A percentile compares a stretch with the other conserved stretches of the same genome.
phyloP scores from a whole-genome alignment of 2,888 invertebrate genomes.

The Harmothoe impar region DNA sequence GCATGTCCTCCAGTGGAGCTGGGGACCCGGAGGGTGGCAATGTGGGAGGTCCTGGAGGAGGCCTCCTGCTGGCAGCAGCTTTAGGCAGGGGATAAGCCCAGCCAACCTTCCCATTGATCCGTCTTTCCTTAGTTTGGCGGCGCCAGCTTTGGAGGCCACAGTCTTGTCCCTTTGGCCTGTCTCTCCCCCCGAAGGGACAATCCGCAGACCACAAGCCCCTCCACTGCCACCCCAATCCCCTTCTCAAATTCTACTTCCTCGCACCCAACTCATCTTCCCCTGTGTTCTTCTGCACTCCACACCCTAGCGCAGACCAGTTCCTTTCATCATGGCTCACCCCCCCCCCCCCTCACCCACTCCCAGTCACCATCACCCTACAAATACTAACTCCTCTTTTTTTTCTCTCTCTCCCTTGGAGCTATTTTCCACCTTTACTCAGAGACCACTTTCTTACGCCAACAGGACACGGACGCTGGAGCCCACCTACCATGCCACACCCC shows the following conservation, averaged over 20 bases:
- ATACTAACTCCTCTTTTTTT: no score
- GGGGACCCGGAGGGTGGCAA: background rate
- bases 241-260: background rate
- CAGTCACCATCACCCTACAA: no score
- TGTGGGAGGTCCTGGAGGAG: background rate
- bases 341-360: no score
- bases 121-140: background rate
- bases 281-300: background rate
- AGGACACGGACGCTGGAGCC: background rate
- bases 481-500: background rate
- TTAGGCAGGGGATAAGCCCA: background rate
- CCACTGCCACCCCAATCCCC: background rate
- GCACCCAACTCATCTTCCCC: background rate
- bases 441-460: background rate
- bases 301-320: background rate
- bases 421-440: background rate
- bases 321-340: background rate
- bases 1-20: conserved; percentile 12
- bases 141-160: background rate
- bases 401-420: background rate
- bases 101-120: background rate
- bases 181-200: background rate
- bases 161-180: background rate
- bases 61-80: background rate
- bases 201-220: background rate